These are phyloP conservation scores for Ivindomyrus marchei DNA, from an alignment of 2,113 vertebrate species.

Conservation along the genomic window DNA sequence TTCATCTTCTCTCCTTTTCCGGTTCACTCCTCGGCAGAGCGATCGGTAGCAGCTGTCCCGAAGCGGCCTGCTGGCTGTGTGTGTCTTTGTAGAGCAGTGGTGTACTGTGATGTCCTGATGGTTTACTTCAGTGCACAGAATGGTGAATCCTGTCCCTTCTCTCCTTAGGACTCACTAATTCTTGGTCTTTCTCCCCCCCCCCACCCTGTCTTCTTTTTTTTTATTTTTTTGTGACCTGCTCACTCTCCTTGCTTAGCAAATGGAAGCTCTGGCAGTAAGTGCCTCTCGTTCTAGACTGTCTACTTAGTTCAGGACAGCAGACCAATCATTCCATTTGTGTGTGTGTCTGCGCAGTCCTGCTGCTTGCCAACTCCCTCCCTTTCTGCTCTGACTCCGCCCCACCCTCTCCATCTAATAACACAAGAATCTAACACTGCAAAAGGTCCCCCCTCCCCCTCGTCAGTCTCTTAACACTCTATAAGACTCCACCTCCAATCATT, in stretches of 20 bases:
- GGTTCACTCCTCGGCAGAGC: not conserved
- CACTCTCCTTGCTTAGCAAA: constrained; percentile 99
- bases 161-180: constrained; percentile 81
- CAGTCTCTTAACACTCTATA: not conserved
- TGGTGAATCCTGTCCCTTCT: not conserved
- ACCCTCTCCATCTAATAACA: not conserved
- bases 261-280: constrained; percentile 99
- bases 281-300: constrained; percentile 78
- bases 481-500: not conserved
- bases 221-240: constrained; percentile 86
- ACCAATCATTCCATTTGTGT: constrained; percentile 51
- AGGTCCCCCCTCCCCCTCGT: not conserved
- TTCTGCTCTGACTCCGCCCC: constrained; percentile 28
- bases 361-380: constrained; percentile 7
- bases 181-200: constrained; percentile 82
- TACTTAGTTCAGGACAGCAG: constrained; percentile 56
- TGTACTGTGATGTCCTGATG: not conserved
- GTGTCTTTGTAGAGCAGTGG: not conserved
- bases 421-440: not conserved
- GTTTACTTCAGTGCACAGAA: not conserved
- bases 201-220: constrained; percentile 55
- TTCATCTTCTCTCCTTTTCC: not conserved
- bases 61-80: not conserved
- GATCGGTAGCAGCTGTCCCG: not conserved
- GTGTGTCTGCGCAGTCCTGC: constrained; percentile 41